phyloP scores from a whole-genome alignment of 2,888 invertebrate genomes.

The Nomada fabriciana region DNA sequence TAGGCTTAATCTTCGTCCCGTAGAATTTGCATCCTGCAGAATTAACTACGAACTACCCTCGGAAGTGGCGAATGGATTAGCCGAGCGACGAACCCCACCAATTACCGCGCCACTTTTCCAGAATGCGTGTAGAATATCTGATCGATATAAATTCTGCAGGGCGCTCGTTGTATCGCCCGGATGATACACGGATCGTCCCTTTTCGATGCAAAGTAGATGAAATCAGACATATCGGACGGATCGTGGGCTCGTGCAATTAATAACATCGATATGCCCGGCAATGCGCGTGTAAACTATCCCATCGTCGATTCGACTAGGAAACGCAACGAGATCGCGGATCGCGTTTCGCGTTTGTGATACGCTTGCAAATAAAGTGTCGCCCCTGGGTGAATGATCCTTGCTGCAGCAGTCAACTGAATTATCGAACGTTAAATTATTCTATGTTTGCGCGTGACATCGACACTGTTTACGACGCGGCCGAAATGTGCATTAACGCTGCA shows the following conservation, averaged over 20 bases:
- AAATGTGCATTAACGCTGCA: conserved; percentile 30
- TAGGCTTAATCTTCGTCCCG: neutral
- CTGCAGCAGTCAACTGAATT: conserved; percentile 18
- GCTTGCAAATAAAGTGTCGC: conserved; percentile 43
- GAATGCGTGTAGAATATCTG: neutral
- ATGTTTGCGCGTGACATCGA: conserved; percentile 24
- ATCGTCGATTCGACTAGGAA: conserved; percentile 6
- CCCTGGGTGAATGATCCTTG: conserved; percentile 40
- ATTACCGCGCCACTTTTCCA: neutral
- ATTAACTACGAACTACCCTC: neutral
- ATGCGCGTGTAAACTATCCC: conserved; percentile 24
- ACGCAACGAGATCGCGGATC: neutral
- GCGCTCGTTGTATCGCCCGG: neutral
- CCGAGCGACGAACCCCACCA: neutral
- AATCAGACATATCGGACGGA: conserved; percentile 2
- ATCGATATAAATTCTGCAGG: conserved; percentile 1
- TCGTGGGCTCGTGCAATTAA: conserved; percentile 26
- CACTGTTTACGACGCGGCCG: conserved; percentile 43
- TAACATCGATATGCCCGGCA: conserved; percentile 11
- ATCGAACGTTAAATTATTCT: conserved; percentile 50
- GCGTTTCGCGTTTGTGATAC: conserved; percentile 6
- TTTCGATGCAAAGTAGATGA: neutral
- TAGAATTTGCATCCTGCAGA: neutral
- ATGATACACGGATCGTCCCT: neutral
- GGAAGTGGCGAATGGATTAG: conserved; percentile 6